Evolutionary conservation across 2,797 vertebrate species (phyloP).

Genomic region (Artibeus jamaicensis): DNA sequence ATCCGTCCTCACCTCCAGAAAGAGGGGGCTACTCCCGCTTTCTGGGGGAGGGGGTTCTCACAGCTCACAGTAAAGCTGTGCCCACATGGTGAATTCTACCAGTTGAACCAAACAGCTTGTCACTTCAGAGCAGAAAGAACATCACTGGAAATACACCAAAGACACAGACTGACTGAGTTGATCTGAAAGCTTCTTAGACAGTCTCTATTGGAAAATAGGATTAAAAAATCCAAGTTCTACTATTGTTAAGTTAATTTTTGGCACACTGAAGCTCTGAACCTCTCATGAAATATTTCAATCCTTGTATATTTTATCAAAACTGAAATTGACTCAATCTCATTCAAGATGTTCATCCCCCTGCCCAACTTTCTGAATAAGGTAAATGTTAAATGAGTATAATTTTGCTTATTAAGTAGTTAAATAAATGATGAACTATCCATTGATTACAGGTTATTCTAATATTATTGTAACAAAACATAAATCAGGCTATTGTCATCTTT

Average conservation of each 20-base stretch:
- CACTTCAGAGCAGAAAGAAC: not conserved
- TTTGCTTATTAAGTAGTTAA: constrained; percentile 15
- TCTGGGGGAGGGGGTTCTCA: not conserved
- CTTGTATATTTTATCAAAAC: not conserved
- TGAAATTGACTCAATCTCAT: not conserved
- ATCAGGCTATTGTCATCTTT: not conserved
- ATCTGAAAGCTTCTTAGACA: not conserved
- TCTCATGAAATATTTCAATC: not conserved
- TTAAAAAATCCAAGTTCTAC: not conserved
- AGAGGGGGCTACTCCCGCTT: too few species aligned
- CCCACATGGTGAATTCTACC: rapidly evolving
- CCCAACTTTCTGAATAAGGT: constrained; percentile 10
- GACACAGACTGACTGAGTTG: not conserved
- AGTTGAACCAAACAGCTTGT: not conserved
- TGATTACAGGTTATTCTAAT: not conserved
- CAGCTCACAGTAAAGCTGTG: not conserved
- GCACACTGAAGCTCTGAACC: not conserved
- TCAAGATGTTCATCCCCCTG: not conserved
- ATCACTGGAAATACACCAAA: not conserved
- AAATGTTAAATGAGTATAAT: not conserved
- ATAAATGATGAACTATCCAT: not conserved
- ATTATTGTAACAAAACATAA: not conserved
- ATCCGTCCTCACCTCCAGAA: not conserved
- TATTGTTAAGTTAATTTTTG: not conserved
- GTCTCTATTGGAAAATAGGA: not conserved